Evolutionary conservation across 2,113 vertebrate species (phyloP), one percentile per base, ranked within the genome.

Genomic region (Xiphophorus couchianus): DNA sequence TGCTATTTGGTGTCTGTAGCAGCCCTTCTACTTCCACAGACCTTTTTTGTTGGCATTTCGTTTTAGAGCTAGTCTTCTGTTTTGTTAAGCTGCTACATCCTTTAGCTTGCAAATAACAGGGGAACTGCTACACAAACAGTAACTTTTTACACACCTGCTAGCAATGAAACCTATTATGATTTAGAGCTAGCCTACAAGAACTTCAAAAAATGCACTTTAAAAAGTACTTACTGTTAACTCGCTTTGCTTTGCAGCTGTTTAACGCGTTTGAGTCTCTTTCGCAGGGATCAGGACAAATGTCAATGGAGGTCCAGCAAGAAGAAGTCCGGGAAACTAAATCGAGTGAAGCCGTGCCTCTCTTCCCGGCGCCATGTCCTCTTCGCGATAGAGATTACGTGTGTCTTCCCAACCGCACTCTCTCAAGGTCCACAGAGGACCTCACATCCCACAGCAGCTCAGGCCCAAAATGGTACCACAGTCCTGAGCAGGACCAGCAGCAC

Each of bases 371-470:
- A 4, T 64, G 69, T 1, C 5, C n/a, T 13, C 14, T 76, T 1
- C 73, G 7, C 1, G 33, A 73, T 1, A 31, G 42, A 4, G 85
- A 66, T 10, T 90, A 92, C 1, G 78, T 91, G n/a, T 64, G 73
- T 64, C 91, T 93, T 2, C 91, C 92, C 3, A 65, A 1, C 29
- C 30, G 0, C 42, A 30, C 3, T 4, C 0, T n/a, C 44, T 84
- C 68, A 51, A 75, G 44, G 71, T 92, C 89, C 73, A 77, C 83
- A 9, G 77, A 85, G 69, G 83, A 91, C 35, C 84, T 88, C 0
- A 22, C 61, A 0, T 80, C 69, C n/a, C 77, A 62, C 63, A 13
- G 39, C 64, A 44, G n/a, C 67, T 19, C 68, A n/a, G 76, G 28
- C 69, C 22, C 69, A n/a, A 42, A 63, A 1, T 64, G 27, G 3